Conservation (phyloP, 2,888 invertebrate species). For the Dendrolimus houi region DNA sequence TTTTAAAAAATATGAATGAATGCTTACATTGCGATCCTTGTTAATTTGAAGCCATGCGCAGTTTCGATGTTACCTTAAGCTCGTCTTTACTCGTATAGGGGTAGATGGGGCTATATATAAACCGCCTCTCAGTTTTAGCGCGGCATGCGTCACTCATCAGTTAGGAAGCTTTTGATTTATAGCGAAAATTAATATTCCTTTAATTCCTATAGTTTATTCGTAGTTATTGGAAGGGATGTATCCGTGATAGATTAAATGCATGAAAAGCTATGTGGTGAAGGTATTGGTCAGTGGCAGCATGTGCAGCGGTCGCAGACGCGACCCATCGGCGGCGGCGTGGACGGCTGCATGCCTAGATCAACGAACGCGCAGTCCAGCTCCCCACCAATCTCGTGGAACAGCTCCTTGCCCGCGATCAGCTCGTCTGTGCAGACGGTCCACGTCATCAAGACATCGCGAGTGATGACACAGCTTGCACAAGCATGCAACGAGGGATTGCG, state of each 20-base stretch:
- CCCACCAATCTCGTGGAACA: constrained; percentile 93
- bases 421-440: constrained; percentile 80
- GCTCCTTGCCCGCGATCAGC: constrained; percentile 90
- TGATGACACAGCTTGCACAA: constrained; percentile 19
- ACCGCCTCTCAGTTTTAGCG: constrained; percentile 9
- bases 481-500: constrained; percentile 28
- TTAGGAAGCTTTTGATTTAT: constrained; percentile 8
- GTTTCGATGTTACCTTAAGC: constrained; percentile 38
- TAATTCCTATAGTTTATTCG: constrained; percentile 7
- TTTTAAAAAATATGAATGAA: constrained; percentile 23
- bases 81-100: constrained; percentile 11
- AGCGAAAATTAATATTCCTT: background rate
- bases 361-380: constrained; percentile 94
- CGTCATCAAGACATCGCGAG: constrained; percentile 26
- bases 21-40: constrained; percentile 58
- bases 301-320: constrained; percentile 58
- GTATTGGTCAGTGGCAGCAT: constrained; percentile 53
- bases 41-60: constrained; percentile 72
- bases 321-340: constrained; percentile 15
- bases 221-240: background rate
- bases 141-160: constrained; percentile 16
- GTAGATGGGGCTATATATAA: too few relatives aligned
- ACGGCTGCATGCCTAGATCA: constrained; percentile 69
- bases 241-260: constrained; percentile 43
- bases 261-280: constrained; percentile 21